phyloP scores from a whole-genome alignment of 2,888 invertebrate species.

The Drosophila anomalipes region DNA sequence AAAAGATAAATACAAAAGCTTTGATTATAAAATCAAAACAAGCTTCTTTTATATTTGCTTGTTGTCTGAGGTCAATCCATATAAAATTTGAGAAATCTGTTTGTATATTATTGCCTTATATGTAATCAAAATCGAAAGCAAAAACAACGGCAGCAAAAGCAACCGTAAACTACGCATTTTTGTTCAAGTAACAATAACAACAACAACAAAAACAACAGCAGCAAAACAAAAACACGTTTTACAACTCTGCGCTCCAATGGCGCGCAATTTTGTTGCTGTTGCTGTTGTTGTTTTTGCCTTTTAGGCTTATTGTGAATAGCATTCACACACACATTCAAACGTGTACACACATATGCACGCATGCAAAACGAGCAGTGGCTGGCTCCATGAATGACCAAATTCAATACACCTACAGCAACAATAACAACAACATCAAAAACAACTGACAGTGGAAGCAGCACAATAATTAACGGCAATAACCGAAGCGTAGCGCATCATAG shows the following conservation, averaged over 20 bases:
- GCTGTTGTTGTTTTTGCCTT: conserved; percentile 36
- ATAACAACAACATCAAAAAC: conserved; percentile 29
- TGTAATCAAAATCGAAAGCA: conserved; percentile 57
- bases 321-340: conserved; percentile 25
- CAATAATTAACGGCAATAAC: conserved; percentile 78
- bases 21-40: conserved; percentile 43
- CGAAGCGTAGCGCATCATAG: conserved; percentile 79
- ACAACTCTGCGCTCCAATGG: conserved; percentile 70
- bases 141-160: conserved; percentile 35
- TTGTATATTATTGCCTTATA: conserved; percentile 25
- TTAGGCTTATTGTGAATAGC: conserved; percentile 63
- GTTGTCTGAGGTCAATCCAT: conserved; percentile 72
- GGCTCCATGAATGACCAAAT: conserved; percentile 75
- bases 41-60: conserved; percentile 31
- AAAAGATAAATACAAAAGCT: conserved; percentile 24
- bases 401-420: conserved; percentile 61
- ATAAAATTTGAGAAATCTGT: conserved; percentile 34
- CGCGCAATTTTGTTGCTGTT: conserved; percentile 69
- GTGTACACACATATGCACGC: conserved; percentile 23
- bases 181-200: conserved; percentile 30
- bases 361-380: conserved; percentile 48
- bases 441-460: conserved; percentile 40
- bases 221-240: conserved; percentile 75
- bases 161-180: conserved; percentile 71
- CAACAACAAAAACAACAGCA: conserved; percentile 24